A percentile compares a stretch with the other conserved stretches of the same genome.
phyloP scores from a whole-genome alignment of 2,888 invertebrate species.

The Amblyjoppa proteus region DNA sequence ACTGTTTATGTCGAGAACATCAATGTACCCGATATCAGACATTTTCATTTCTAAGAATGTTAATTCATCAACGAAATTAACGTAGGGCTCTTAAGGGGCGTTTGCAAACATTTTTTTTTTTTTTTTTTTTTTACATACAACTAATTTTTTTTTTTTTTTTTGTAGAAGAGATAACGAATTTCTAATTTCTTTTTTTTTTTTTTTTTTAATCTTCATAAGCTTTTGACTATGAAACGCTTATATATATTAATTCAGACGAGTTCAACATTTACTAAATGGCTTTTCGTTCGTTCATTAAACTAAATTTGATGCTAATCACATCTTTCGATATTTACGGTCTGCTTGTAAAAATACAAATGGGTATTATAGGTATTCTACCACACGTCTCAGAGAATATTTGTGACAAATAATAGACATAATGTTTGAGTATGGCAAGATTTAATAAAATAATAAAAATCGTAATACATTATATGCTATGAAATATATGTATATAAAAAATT shows the following conservation, averaged over 20 bases:
- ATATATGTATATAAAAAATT: slow-evolving; percentile 72
- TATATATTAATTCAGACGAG: slow-evolving; percentile 20
- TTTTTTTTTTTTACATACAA: slow-evolving; percentile 25
- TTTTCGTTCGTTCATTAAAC: slow-evolving; percentile 41
- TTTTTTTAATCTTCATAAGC: slow-evolving; percentile 1
- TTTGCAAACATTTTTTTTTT: slow-evolving; percentile 10
- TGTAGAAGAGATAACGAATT: slow-evolving; percentile 14
- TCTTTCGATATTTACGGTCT: slow-evolving; percentile 43
- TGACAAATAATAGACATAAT: slow-evolving; percentile 39
- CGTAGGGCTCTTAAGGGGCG: slow-evolving; percentile 22
- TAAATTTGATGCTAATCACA: slow-evolving; percentile 48
- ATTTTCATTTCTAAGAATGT: slow-evolving; percentile 32
- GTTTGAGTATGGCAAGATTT: slow-evolving; percentile 76
- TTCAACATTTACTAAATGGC: slow-evolving; percentile 3
- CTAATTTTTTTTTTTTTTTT: slow-evolving; percentile 20
- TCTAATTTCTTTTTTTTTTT: neutral
- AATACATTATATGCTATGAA: slow-evolving; percentile 74
- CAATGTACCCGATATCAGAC: slow-evolving; percentile 30
- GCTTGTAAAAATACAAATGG: slow-evolving; percentile 64
- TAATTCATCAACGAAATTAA: slow-evolving; percentile 49
- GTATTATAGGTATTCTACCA: slow-evolving; percentile 41
- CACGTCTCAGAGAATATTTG: slow-evolving; percentile 12
- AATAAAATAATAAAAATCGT: slow-evolving; percentile 76
- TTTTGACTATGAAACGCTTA: slow-evolving; percentile 17
- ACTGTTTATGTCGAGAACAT: slow-evolving; percentile 27